phyloP scores from a whole-genome alignment of 92 coral and sea anemone genomes.

The Muricea muricata region DNA sequence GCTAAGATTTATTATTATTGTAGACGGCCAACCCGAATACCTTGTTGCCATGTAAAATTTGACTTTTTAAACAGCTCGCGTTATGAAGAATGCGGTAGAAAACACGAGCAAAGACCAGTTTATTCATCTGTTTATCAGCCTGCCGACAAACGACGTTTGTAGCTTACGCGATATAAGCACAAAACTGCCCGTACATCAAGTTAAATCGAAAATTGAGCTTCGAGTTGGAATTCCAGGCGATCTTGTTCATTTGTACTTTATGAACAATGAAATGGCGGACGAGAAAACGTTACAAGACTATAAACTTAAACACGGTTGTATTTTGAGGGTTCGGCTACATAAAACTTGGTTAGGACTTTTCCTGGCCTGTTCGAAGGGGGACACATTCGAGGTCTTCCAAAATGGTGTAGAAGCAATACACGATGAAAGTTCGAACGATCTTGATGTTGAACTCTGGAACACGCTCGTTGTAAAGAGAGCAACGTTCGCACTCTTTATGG shows the following conservation, averaged over 20 bases:
- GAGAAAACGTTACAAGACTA: slow-evolving; percentile 62
- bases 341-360: slow-evolving; percentile 78
- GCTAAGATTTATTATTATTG: slow-evolving; percentile 13
- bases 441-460: slow-evolving; percentile 86
- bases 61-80: background rate
- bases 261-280: slow-evolving; percentile 80
- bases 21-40: too few relatives aligned
- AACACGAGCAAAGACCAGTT: background rate
- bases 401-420: slow-evolving; percentile 85
- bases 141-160: slow-evolving; percentile 87
- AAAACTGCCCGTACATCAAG: slow-evolving; percentile 73
- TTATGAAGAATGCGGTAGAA: background rate
- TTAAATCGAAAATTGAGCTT: slow-evolving; percentile 83
- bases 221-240: slow-evolving; percentile 96
- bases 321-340: slow-evolving; percentile 80
- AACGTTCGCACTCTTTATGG: slow-evolving; percentile 85
- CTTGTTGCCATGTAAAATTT: background rate
- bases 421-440: slow-evolving; percentile 50
- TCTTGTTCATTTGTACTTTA: slow-evolving; percentile 78
- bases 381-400: slow-evolving; percentile 86
- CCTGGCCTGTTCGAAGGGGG: slow-evolving; percentile 94
- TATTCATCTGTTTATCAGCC: slow-evolving; percentile 79
- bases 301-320: slow-evolving; percentile 84
- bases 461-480: slow-evolving; percentile 88
- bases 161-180: slow-evolving; percentile 66